phyloP scores from a whole-genome alignment of 1,140 invertebrate species.

The Mactra quadrangularis region DNA sequence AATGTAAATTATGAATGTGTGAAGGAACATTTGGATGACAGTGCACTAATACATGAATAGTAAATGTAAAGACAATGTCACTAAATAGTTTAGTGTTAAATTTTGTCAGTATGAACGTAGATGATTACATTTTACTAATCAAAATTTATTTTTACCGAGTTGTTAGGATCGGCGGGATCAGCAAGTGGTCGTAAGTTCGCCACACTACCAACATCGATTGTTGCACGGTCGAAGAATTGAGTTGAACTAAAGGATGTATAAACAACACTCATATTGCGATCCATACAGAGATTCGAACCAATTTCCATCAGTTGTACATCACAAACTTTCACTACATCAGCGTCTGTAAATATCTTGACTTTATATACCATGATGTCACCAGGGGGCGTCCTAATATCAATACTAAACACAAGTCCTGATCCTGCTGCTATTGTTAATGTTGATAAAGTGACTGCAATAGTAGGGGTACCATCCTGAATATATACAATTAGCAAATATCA shows the following conservation, averaged over 20 bases:
- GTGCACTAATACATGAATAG: no score
- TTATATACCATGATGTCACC: conserved; percentile 9
- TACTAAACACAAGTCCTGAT: conserved; percentile 22
- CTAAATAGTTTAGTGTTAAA: no score
- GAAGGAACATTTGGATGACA: no score
- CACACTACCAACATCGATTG: neutral
- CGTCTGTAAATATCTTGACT: conserved; percentile 14
- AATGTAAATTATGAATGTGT: no score
- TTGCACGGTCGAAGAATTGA: neutral
- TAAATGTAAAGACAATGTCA: no score
- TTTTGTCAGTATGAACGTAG: no score
- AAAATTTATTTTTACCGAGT: conserved; percentile 32
- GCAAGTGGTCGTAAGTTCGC: conserved; percentile 19
- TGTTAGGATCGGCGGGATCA: neutral
- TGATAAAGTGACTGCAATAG: neutral
- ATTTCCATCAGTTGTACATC: conserved; percentile 44
- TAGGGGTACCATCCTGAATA: neutral
- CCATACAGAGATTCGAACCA: conserved; percentile 38
- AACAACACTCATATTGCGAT: neutral
- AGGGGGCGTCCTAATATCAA: conserved; percentile 33
- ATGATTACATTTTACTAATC: no score
- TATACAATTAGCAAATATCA: neutral
- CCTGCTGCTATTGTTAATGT: neutral
- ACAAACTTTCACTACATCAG: conserved; percentile 31
- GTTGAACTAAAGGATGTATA: conserved; percentile 1